Evolutionary conservation across 2,797 vertebrate genomes (phyloP).

Genomic region (Dallia pectoralis): DNA sequence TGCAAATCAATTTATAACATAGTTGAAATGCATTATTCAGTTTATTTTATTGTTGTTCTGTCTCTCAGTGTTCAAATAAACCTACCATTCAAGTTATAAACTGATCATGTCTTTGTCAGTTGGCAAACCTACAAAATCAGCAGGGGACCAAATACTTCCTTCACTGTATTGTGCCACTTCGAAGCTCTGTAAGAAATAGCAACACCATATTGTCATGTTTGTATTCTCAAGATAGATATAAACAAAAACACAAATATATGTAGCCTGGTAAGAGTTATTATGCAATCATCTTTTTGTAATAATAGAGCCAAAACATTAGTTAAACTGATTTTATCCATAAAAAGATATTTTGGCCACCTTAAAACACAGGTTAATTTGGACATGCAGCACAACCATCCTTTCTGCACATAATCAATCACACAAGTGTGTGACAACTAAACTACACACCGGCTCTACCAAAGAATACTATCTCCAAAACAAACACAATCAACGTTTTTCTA

Average conservation of each 20-base stretch:
- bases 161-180: conserved; percentile 69
- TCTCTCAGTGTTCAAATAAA: too few relatives aligned
- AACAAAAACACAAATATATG: conserved; percentile 62
- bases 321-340: conserved; percentile 68
- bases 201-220: conserved; percentile 6
- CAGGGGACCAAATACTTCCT: too few relatives aligned
- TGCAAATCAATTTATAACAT: too few relatives aligned
- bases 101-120: too few relatives aligned
- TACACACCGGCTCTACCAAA: conserved; percentile 77
- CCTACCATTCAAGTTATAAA: too few relatives aligned
- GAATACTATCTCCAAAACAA: conserved; percentile 79
- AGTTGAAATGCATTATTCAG: too few relatives aligned
- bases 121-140: too few relatives aligned
- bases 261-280: conserved; percentile 55
- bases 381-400: conserved; percentile 83
- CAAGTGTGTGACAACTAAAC: conserved; percentile 79
- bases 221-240: conserved; percentile 35
- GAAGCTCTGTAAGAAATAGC: conserved; percentile 48
- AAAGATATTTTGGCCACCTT: conserved; percentile 77
- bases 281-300: conserved; percentile 46
- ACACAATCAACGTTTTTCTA: conserved; percentile 78
- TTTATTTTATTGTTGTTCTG: too few relatives aligned
- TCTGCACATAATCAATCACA: conserved; percentile 81
- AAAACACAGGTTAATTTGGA: conserved; percentile 80
- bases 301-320: conserved; percentile 58